These are phyloP conservation scores for Hirundo rustica DNA, from an alignment of 2,797 vertebrate genomes.

Conservation along the genomic window DNA sequence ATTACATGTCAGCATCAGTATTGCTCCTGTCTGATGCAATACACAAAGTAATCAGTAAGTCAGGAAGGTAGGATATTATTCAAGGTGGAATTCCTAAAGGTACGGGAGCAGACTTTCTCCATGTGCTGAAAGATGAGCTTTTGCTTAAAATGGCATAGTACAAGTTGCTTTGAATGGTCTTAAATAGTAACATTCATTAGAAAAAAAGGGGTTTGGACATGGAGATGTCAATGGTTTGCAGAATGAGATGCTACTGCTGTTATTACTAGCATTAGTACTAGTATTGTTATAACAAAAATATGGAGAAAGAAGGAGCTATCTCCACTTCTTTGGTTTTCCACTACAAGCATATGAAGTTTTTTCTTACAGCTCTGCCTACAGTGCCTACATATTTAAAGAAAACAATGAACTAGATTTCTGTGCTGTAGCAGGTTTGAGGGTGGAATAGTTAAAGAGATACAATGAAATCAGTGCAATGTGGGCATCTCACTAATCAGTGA, in stretches of 20 bases:
- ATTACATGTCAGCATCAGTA: background rate
- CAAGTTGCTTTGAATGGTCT: background rate
- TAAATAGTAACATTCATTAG: background rate
- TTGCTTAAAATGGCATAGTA: background rate
- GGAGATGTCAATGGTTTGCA: background rate
- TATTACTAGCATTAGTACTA: background rate
- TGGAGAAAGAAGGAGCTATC: fast-evolving
- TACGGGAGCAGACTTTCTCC: background rate
- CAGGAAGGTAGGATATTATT: background rate
- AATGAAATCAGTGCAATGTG: background rate
- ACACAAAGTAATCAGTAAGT: background rate
- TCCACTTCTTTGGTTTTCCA: background rate
- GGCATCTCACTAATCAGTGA: background rate
- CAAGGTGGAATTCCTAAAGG: background rate
- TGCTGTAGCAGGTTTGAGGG: background rate
- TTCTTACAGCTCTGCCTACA: background rate
- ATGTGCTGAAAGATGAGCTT: background rate
- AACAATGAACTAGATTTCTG: background rate
- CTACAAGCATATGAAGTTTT: background rate
- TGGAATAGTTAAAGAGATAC: background rate
- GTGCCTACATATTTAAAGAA: background rate
- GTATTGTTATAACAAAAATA: background rate
- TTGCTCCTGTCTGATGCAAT: background rate
- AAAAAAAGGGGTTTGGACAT: background rate
- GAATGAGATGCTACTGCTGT: background rate